phyloP scores from a whole-genome alignment of 2,888 invertebrate species.

The Acholoe squamosa region DNA sequence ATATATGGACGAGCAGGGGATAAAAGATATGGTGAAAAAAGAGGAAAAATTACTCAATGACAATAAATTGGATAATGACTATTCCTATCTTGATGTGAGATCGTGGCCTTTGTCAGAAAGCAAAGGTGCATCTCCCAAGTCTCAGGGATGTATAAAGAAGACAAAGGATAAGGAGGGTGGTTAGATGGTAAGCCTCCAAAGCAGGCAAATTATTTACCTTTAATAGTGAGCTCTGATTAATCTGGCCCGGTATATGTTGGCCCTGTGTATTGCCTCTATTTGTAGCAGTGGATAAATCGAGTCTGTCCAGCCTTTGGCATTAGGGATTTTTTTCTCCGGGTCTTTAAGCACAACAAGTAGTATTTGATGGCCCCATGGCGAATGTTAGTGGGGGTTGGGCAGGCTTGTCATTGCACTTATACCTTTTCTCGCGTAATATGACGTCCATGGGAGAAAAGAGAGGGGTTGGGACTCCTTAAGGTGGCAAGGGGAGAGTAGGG shows the following conservation, averaged over 20 bases:
- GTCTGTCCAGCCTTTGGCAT: constrained; percentile 29
- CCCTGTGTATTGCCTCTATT: constrained; percentile 44
- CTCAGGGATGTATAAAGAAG: background rate
- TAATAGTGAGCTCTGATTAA: constrained; percentile 34
- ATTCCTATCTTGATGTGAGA: constrained; percentile 38
- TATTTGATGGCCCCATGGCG: constrained; percentile 55
- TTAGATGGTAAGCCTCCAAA: background rate
- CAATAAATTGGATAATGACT: constrained; percentile 47
- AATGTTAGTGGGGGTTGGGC: no score
- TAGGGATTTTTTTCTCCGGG: constrained; percentile 51
- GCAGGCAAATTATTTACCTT: constrained; percentile 59
- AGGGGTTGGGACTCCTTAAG: no score
- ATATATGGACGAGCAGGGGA: background rate
- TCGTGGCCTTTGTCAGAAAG: constrained; percentile 46
- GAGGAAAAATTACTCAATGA: background rate
- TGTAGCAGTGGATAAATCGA: constrained; percentile 23
- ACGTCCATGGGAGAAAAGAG: background rate
- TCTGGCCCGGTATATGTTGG: constrained; percentile 15
- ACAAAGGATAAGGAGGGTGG: background rate
- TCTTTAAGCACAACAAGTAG: constrained; percentile 51
- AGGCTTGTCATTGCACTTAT: constrained; percentile 46
- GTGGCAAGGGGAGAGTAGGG: no score
- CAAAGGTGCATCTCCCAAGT: constrained; percentile 9
- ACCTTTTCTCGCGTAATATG: constrained; percentile 50
- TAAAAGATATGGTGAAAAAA: background rate